Evolutionary conservation across 2,113 vertebrate species (phyloP).

Genomic region (Passerina amoena): DNA sequence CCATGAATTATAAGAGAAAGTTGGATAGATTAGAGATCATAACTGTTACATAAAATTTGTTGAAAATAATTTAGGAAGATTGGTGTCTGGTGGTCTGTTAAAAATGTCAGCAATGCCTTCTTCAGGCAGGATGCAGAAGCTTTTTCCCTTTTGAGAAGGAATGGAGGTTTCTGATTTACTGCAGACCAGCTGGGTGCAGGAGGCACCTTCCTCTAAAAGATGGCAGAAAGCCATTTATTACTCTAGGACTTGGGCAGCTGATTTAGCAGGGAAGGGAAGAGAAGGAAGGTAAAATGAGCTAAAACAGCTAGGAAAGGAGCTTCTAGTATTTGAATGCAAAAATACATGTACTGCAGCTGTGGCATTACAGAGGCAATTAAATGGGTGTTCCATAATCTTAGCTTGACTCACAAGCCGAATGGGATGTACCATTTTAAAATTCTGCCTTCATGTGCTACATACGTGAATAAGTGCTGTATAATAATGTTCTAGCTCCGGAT

Average conservation of each 20-base stretch:
- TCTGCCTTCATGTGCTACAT: constrained; percentile 35
- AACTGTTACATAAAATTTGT: neutral
- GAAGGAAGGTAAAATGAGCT: constrained; percentile 49
- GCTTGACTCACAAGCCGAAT: constrained; percentile 42
- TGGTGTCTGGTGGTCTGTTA: neutral
- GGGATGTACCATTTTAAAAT: constrained; percentile 24
- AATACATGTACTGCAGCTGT: constrained; percentile 49
- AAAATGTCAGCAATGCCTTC: neutral
- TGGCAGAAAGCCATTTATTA: constrained; percentile 10
- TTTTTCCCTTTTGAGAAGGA: neutral
- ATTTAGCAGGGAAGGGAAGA: neutral
- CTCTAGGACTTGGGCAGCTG: neutral
- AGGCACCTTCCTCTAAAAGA: neutral
- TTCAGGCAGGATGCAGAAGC: neutral
- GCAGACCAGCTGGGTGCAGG: neutral
- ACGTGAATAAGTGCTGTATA: neutral
- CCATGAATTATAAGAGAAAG: neutral
- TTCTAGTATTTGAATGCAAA: constrained; percentile 38
- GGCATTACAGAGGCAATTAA: constrained; percentile 63
- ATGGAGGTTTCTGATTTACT: constrained; percentile 1
- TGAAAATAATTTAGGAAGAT: neutral
- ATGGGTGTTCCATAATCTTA: constrained; percentile 58
- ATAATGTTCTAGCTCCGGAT: constrained; percentile 28
- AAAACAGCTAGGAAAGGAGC: constrained; percentile 23
- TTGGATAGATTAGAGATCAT: neutral